Evolutionary conservation across 1,140 invertebrate species (phyloP).

Genomic region (Propsilocerus akamusi): DNA sequence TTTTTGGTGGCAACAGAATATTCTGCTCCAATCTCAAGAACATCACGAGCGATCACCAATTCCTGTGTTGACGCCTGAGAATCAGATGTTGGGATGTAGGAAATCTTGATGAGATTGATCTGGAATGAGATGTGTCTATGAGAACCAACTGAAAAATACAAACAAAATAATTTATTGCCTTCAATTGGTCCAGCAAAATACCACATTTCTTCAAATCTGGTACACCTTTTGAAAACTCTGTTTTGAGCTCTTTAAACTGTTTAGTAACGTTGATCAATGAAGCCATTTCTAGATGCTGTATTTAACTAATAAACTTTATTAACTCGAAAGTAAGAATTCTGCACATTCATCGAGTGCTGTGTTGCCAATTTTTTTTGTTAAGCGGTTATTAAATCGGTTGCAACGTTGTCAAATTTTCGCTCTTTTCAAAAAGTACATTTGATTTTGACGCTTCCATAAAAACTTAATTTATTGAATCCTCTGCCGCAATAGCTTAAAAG

Average conservation of each 20-base stretch:
- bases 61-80: conserved; percentile 64
- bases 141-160: conserved; percentile 2
- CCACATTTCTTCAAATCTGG: conserved; percentile 52
- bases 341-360: too few relatives aligned
- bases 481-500: too few relatives aligned
- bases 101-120: conserved; percentile 66
- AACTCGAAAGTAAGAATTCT: too few relatives aligned
- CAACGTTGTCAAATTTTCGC: too few relatives aligned
- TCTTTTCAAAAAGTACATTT: too few relatives aligned
- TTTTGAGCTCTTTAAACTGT: conserved; percentile 51
- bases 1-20: conserved; percentile 84
- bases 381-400: too few relatives aligned
- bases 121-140: conserved; percentile 26
- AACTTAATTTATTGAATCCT: too few relatives aligned
- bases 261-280: conserved; percentile 41
- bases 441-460: too few relatives aligned
- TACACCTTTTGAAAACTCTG: conserved; percentile 48
- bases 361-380: too few relatives aligned
- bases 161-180: conserved; percentile 29
- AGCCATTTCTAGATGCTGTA: too few relatives aligned
- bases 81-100: conserved; percentile 74
- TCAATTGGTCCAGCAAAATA: conserved; percentile 48
- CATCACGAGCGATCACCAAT: conserved; percentile 71
- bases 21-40: conserved; percentile 90
- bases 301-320: too few relatives aligned